These are phyloP conservation scores for Chelidonichthys spinosus DNA, from an alignment of 2,797 vertebrate species.

Conservation along the genomic window DNA sequence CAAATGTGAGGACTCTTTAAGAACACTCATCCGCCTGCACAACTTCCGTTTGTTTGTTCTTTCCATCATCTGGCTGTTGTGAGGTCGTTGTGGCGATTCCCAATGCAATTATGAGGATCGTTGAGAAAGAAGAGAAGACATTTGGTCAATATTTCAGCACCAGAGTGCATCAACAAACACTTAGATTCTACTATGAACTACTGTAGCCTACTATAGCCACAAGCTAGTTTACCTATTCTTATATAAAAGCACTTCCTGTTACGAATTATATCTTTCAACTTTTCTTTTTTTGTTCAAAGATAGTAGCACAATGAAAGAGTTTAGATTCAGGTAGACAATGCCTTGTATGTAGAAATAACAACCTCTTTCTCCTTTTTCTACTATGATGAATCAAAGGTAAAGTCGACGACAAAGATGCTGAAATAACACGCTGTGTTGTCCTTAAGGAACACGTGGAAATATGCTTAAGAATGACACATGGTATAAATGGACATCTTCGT, in stretches of 20 bases:
- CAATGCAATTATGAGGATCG: constrained; percentile 20
- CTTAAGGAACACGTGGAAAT: constrained; percentile 40
- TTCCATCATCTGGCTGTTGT: constrained; percentile 25
- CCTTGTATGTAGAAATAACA: constrained; percentile 82
- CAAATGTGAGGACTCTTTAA: constrained; percentile 11
- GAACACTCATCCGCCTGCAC: constrained; percentile 12
- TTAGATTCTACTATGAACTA: constrained; percentile 80
- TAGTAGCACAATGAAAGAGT: constrained; percentile 87
- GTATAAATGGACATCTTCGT: constrained; percentile 28
- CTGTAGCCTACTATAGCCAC: constrained; percentile 82
- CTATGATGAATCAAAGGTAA: constrained; percentile 51
- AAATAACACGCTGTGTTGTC: constrained; percentile 39
- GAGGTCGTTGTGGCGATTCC: constrained; percentile 30
- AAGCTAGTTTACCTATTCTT: constrained; percentile 81
- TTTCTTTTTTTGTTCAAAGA: constrained; percentile 74
- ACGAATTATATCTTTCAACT: constrained; percentile 79
- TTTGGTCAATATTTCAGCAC: constrained; percentile 75
- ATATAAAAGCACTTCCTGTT: constrained; percentile 83
- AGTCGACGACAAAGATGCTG: constrained; percentile 45
- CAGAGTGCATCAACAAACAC: constrained; percentile 72
- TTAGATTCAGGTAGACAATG: constrained; percentile 88
- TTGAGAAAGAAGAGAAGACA: constrained; percentile 21
- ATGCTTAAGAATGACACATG: constrained; percentile 44
- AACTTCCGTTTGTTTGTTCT: constrained; percentile 28
- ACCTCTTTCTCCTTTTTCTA: constrained; percentile 75